These are phyloP conservation scores for Hermaeophaga mercurialis DNA, from an alignment of 2,888 invertebrate genomes.

Conservation along the genomic window DNA sequence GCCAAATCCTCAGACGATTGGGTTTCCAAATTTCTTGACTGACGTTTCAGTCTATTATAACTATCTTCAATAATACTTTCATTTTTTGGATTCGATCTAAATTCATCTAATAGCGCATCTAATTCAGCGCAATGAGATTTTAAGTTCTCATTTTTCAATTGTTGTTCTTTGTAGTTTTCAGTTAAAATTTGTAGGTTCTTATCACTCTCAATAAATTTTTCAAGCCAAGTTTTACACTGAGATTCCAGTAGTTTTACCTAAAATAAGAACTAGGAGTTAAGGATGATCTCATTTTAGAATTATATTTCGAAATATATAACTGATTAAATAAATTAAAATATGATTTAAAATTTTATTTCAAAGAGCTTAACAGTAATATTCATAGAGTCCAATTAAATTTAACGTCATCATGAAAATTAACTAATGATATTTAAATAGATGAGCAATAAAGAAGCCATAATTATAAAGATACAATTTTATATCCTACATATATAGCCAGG, in stretches of 20 bases:
- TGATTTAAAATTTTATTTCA: no score
- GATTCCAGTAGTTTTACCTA: conserved; percentile 55
- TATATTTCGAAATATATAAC: no score
- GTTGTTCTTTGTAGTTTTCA: conserved; percentile 46
- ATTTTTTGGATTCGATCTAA: conserved; percentile 38
- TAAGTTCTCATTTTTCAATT: conserved; percentile 45
- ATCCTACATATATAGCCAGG: no score
- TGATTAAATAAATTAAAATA: no score
- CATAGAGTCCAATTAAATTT: no score
- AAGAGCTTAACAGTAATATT: no score
- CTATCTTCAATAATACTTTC: conserved; percentile 44
- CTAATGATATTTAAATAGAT: no score
- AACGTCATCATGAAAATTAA: no score
- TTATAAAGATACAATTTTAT: no score
- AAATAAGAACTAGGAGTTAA: conserved; percentile 40
- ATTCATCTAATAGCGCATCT: conserved; percentile 59
- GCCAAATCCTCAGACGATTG: conserved; percentile 50
- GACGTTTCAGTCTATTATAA: conserved; percentile 28
- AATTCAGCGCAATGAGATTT: conserved; percentile 50
- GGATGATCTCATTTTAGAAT: no score
- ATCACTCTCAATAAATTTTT: conserved; percentile 48
- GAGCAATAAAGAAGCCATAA: no score
- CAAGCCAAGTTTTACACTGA: conserved; percentile 48
- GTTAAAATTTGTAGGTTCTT: conserved; percentile 42
- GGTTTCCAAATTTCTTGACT: conserved; percentile 33